Evolutionary conservation across 2,888 invertebrate species (phyloP).

Genomic region (Proisotoma minuta): DNA sequence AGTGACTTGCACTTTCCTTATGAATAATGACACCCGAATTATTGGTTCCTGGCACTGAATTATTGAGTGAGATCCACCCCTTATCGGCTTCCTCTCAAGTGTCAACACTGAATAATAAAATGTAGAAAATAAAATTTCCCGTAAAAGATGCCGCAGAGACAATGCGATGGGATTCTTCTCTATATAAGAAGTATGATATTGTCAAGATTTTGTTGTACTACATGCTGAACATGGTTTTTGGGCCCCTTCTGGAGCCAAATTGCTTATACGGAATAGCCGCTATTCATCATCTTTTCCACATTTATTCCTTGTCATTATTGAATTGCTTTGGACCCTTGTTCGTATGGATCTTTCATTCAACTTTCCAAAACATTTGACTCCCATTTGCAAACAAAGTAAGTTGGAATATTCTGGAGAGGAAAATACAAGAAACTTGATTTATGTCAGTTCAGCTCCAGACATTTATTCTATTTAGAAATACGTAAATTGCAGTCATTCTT

Average conservation of each 20-base stretch:
- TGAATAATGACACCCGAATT: neutral
- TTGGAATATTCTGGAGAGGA: neutral
- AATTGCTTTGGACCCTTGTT: slow-evolving; percentile 6
- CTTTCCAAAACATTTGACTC: slow-evolving; percentile 1
- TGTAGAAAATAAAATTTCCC: no score
- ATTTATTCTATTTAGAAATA: neutral
- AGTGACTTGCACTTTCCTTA: neutral
- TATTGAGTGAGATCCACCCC: neutral
- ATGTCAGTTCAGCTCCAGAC: slow-evolving; percentile 12
- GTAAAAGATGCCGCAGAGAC: no score
- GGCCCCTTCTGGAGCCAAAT: no score
- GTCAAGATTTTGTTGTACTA: no score
- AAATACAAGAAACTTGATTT: neutral
- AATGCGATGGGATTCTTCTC: no score
- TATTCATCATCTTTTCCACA: slow-evolving; percentile 37
- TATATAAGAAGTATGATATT: no score
- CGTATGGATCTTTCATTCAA: slow-evolving; percentile 18
- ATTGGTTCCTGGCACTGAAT: neutral
- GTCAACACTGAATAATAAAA: no score
- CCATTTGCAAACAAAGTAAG: neutral
- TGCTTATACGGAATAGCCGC: slow-evolving; percentile 8
- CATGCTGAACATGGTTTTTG: no score
- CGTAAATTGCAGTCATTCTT: neutral
- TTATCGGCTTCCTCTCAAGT: neutral
- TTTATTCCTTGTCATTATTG: slow-evolving; percentile 35